phyloP scores from a whole-genome alignment of 1,140 invertebrate species.

The Dinoponera quadriceps region DNA sequence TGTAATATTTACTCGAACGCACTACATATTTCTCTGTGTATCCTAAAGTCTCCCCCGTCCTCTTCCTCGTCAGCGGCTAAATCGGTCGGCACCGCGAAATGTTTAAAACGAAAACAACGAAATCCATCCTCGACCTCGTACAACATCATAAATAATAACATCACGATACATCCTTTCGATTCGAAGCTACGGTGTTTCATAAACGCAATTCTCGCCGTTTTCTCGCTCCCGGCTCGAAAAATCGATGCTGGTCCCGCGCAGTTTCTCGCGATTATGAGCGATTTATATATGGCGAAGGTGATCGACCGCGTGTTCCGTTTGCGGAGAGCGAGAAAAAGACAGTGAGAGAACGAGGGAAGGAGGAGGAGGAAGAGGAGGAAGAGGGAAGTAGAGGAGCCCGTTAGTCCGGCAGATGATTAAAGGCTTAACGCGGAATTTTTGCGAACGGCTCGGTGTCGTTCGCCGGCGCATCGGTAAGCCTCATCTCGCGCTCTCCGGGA shows the following conservation, averaged over 20 bases:
- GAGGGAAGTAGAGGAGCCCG: conserved; percentile 25
- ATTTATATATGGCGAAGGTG: neutral
- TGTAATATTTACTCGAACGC: too few relatives aligned
- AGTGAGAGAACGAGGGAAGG: neutral
- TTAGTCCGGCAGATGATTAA: conserved; percentile 62
- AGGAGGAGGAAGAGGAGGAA: neutral
- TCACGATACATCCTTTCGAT: neutral
- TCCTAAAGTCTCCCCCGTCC: too few relatives aligned
- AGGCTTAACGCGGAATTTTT: conserved; percentile 37
- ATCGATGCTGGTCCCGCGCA: conserved; percentile 19
- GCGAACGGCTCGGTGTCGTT: conserved; percentile 5
- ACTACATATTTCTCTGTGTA: too few relatives aligned
- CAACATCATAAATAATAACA: too few relatives aligned
- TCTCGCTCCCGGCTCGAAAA: too few relatives aligned
- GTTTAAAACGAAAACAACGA: too few relatives aligned
- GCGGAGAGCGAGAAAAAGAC: neutral
- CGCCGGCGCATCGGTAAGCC: neutral
- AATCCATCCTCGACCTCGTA: too few relatives aligned
- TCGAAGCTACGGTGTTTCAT: conserved; percentile 22
- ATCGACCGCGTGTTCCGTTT: neutral
- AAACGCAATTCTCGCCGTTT: conserved; percentile 24
- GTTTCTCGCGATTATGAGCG: conserved; percentile 27
- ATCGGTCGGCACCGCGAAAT: too few relatives aligned
- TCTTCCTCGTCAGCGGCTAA: too few relatives aligned
- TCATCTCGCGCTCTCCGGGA: neutral